A percentile compares a stretch with the other conserved stretches of the same genome.
Conservation (phyloP, 2,113 vertebrate genomes). For the Kryptolebias marmoratus region DNA sequence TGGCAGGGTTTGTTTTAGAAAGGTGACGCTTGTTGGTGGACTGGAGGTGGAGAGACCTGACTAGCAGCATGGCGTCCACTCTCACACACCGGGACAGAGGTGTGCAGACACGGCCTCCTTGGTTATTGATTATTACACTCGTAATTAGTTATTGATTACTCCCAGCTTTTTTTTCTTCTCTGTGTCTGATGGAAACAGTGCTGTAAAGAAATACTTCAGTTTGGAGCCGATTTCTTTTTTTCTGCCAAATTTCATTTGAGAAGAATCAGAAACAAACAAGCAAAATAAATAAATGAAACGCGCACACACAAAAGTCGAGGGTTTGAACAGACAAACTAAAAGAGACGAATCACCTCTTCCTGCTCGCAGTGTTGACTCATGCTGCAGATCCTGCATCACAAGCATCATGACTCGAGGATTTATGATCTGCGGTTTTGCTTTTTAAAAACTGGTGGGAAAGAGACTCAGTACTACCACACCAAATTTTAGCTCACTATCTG, state of each 20-base stretch:
- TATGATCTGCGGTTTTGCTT: not conserved
- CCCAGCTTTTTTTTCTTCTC: constrained; percentile 22
- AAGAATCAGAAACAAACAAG: constrained; percentile 31
- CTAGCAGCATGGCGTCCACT: constrained; percentile 11
- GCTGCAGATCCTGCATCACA: constrained; percentile 61
- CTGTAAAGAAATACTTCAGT: constrained; percentile 29
- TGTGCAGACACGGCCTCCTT: constrained; percentile 22
- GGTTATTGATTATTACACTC: constrained; percentile 60
- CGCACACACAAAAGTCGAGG: not conserved
- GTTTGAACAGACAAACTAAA: constrained; percentile 35
- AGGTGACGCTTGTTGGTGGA: constrained; percentile 2
- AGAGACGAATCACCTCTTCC: constrained; percentile 44
- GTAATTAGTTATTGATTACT: constrained; percentile 69
- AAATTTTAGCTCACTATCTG: too few species aligned
- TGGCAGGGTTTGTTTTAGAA: not conserved
- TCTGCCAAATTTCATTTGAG: constrained; percentile 41
- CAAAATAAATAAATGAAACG: too few species aligned
- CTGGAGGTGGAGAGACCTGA: constrained; percentile 11
- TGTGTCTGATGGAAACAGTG: constrained; percentile 33
- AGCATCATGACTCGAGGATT: constrained; percentile 49
- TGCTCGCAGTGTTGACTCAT: constrained; percentile 56
- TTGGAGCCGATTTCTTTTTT: constrained; percentile 32
- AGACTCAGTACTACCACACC: too few species aligned
- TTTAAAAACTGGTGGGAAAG: too few species aligned
- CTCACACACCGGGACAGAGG: constrained; percentile 15